Evolutionary conservation across 2,797 vertebrate genomes (phyloP).

Genomic region (Discoglossus pictus): DNA sequence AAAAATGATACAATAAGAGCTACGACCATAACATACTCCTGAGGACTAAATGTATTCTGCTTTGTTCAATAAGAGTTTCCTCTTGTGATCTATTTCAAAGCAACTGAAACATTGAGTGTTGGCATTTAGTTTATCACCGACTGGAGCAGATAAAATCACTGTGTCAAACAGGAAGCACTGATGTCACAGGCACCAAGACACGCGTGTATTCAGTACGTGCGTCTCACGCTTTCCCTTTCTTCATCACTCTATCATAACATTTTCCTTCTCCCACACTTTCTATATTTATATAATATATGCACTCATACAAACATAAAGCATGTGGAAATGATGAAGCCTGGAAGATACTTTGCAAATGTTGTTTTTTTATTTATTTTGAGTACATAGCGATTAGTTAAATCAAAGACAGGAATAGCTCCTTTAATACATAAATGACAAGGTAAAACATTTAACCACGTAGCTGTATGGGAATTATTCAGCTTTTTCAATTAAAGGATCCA

Average conservation of each 20-base stretch:
- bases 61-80: conserved; percentile 41
- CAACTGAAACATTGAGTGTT: not conserved
- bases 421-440: no score
- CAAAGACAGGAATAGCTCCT: no score
- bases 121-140: conserved; percentile 24
- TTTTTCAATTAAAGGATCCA: no score
- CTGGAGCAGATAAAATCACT: conserved; percentile 25
- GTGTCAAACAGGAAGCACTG: conserved; percentile 57
- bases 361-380: no score
- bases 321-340: not conserved
- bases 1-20: no score
- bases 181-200: conserved; percentile 59
- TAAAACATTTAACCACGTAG: no score
- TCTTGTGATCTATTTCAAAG: conserved; percentile 15
- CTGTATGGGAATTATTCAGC: no score
- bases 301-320: not conserved
- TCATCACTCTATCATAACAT: not conserved
- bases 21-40: no score
- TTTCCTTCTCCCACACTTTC: conserved; percentile 1
- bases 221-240: conserved; percentile 38
- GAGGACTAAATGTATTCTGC: no score
- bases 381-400: no score
- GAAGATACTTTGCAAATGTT: no score
- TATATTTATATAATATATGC: conserved; percentile 8
- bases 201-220: not conserved